Percentiles rank a stretch among this genome's conserved stretches.
These are phyloP conservation scores for Entomyzon cyanotis DNA, from an alignment of 2,113 vertebrate genomes.

Conservation along the genomic window DNA sequence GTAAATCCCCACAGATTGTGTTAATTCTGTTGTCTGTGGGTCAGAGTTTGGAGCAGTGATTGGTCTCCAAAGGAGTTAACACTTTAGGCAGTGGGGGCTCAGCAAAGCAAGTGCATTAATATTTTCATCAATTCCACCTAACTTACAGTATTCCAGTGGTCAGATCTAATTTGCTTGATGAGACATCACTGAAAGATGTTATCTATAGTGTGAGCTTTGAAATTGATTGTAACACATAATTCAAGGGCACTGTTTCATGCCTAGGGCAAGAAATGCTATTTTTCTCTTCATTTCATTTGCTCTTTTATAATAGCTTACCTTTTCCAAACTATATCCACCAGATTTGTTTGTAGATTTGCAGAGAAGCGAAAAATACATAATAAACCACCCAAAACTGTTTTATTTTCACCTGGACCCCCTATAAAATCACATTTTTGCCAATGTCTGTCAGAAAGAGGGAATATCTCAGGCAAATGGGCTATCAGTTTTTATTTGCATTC, in stretches of 20 bases:
- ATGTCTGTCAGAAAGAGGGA: fast-evolving
- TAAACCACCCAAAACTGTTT: background rate
- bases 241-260: conserved; percentile 57
- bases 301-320: background rate
- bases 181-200: conserved; percentile 61
- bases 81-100: background rate
- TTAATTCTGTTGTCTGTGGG: background rate
- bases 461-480: background rate
- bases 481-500: background rate
- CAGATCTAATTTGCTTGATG: conserved; percentile 70
- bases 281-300: conserved; percentile 46
- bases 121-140: conserved; percentile 65
- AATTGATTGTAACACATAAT: conserved; percentile 71
- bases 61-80: conserved; percentile 36
- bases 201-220: conserved; percentile 57
- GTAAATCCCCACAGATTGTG: background rate
- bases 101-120: conserved; percentile 59
- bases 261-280: conserved; percentile 34
- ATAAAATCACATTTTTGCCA: background rate
- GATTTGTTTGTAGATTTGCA: background rate
- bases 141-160: conserved; percentile 47
- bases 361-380: background rate
- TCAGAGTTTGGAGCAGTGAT: background rate
- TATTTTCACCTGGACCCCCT: background rate
- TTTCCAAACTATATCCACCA: background rate